Evolutionary conservation across 2,797 vertebrate genomes (phyloP).

Genomic region (Momotus momota): DNA sequence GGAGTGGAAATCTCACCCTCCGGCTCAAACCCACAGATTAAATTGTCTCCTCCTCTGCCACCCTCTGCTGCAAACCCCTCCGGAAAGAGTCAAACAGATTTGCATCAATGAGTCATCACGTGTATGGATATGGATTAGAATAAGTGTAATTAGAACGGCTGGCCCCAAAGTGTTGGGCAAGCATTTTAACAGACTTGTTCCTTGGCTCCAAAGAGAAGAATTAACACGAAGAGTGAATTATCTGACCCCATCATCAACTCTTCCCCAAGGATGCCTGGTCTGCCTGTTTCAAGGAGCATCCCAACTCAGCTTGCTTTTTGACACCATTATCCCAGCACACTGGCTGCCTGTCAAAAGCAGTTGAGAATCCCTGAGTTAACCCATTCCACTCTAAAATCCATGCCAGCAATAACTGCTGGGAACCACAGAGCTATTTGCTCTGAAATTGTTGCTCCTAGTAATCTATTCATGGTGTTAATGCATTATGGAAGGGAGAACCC

Average conservation of each 20-base stretch:
- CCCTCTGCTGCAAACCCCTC: conserved; percentile 1
- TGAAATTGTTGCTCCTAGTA: not conserved
- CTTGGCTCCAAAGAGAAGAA: conserved; percentile 46
- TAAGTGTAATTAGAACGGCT: conserved; percentile 34
- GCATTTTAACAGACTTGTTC: conserved; percentile 48
- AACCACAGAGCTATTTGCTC: not conserved
- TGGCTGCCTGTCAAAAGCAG: not conserved
- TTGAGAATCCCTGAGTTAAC: not conserved
- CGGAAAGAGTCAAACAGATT: conserved; percentile 40
- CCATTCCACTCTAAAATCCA: not conserved
- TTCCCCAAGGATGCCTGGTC: not conserved
- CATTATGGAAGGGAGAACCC: not conserved
- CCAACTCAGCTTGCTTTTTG: not conserved
- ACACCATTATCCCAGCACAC: conserved; percentile 18
- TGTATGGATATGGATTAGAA: conserved; percentile 11
- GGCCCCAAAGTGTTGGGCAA: conserved; percentile 35
- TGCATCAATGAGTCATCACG: conserved; percentile 43
- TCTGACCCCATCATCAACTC: not conserved
- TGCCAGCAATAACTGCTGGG: not conserved
- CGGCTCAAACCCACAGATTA: not conserved
- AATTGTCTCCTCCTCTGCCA: not conserved
- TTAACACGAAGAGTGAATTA: conserved; percentile 36
- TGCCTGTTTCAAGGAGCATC: conserved; percentile 6
- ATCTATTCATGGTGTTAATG: not conserved
- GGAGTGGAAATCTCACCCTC: not conserved